Base-by-base conservation (phyloP, 2,888 invertebrate species). In the Arrhopalites spinosus region DNA sequence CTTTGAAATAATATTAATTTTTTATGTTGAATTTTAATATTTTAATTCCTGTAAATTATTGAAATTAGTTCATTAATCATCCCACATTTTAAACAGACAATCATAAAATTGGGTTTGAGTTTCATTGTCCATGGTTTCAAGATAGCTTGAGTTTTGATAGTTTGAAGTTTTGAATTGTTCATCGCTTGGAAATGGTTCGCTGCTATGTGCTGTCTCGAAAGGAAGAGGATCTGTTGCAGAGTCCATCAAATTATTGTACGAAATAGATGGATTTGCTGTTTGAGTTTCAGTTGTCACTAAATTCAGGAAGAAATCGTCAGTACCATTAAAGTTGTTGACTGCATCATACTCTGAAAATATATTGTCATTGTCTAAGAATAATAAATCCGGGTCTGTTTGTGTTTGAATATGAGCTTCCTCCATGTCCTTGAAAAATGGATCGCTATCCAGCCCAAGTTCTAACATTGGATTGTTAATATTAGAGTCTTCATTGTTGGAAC, bases 111-210 rank as follows among this genome's bases (percentile, higher is more conserved):
- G 75, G n/a, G 80, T 80, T 50, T 80, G 80, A 27, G 80, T 80
- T 72, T 80, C 80, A 45, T 74, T 78, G 72, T 80, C 80, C 75
- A 78, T 77, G 8, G 78, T 80, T 47, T 80, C 78, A 29, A 80
- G 63, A 47, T 77, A 80, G n/a, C n/a, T 74, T 8, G 30, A n/a
- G 23, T 45, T 67, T 2, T 23, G 13, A 50, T 50, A 17, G n/a
- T 64, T 63, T 20, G 30, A 2, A 53, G 25, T 53, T 13, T 45
- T 67, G 17, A 13, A 23, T 5, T 25, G 20, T 13, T 59, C 64
- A 23, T 66, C 66, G 17, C 36, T 30, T 8, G 29, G 3, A n/a
- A 43, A 3, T n/a, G 15, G n/a, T 50, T 17, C 50, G 3, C 15
- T n/a, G 15, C 7, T 20, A 11, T 5, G 15, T n/a, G 2, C 15